These are phyloP conservation scores for Falco naumanni DNA, from an alignment of 2,797 vertebrate species.

Conservation along the genomic window DNA sequence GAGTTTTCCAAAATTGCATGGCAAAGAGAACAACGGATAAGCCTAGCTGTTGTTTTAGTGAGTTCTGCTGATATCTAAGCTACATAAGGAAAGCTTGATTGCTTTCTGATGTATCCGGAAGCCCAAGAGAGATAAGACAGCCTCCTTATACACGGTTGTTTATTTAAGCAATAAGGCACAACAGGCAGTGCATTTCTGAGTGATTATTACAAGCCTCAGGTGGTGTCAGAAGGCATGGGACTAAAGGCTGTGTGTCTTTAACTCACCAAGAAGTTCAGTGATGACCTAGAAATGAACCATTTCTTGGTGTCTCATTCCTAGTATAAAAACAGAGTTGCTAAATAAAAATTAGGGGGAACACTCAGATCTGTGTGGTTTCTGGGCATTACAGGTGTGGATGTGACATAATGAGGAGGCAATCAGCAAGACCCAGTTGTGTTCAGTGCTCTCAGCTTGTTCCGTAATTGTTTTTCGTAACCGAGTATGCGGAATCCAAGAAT, in stretches of 20 bases:
- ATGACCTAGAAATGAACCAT: conserved; percentile 38
- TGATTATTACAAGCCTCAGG: conserved; percentile 53
- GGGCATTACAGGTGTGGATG: background rate
- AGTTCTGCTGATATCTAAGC: conserved; percentile 51
- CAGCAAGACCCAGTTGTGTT: background rate
- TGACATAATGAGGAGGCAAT: background rate
- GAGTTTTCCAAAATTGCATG: conserved; percentile 55
- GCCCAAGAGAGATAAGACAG: conserved; percentile 57
- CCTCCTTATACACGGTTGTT: conserved; percentile 49
- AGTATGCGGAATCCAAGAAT: background rate
- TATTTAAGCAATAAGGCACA: conserved; percentile 67
- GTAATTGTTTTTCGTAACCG: background rate
- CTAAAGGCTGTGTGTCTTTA: conserved; percentile 27
- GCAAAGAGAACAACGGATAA: conserved; percentile 60
- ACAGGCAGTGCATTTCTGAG: conserved; percentile 55
- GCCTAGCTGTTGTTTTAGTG: conserved; percentile 55
- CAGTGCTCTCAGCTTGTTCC: background rate
- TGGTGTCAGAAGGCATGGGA: conserved; percentile 49
- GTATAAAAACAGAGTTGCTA: background rate
- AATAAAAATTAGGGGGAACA: background rate
- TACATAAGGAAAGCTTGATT: conserved; percentile 49
- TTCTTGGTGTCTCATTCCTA: conserved; percentile 3
- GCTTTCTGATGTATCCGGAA: conserved; percentile 64
- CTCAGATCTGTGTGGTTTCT: background rate
- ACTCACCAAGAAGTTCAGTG: conserved; percentile 20